phyloP scores from a whole-genome alignment of 2,797 vertebrate genomes.

The Dendrocincla fuliginosa region DNA sequence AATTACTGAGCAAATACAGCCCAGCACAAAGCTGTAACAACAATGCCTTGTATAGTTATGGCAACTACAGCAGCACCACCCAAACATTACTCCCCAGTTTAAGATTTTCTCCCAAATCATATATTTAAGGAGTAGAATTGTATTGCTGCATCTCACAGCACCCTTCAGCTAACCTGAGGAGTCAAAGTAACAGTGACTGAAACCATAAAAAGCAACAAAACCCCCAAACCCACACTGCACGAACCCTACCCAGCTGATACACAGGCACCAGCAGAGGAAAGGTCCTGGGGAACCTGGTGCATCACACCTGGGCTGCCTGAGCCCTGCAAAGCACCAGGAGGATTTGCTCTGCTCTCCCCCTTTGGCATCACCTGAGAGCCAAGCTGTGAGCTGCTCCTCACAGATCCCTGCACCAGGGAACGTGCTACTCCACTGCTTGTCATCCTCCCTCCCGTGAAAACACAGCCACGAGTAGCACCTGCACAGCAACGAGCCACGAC shows the following conservation, averaged over 20 bases:
- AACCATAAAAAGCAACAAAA: neutral
- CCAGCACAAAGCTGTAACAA: neutral
- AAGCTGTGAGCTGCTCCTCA: neutral
- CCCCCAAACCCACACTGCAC: fast-evolving
- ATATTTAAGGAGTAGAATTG: neutral
- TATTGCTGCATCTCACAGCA: neutral
- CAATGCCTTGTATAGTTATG: neutral
- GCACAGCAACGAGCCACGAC: neutral
- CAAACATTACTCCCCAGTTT: neutral
- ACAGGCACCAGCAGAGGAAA: neutral
- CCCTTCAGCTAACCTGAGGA: neutral
- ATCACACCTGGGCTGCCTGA: neutral
- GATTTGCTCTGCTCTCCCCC: neutral
- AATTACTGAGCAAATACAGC: neutral
- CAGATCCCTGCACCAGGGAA: neutral
- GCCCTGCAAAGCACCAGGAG: neutral
- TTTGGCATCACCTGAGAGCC: neutral
- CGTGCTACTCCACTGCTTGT: neutral
- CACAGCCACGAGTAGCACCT: neutral
- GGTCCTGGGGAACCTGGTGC: fast-evolving
- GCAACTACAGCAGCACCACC: neutral
- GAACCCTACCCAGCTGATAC: neutral
- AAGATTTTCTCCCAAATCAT: neutral
- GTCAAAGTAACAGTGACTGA: neutral
- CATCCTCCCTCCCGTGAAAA: neutral